Percentiles rank a stretch among this genome's conserved stretches.
phyloP scores from a whole-genome alignment of 1,140 invertebrate species.

The Caenorhabditis brenneri region DNA sequence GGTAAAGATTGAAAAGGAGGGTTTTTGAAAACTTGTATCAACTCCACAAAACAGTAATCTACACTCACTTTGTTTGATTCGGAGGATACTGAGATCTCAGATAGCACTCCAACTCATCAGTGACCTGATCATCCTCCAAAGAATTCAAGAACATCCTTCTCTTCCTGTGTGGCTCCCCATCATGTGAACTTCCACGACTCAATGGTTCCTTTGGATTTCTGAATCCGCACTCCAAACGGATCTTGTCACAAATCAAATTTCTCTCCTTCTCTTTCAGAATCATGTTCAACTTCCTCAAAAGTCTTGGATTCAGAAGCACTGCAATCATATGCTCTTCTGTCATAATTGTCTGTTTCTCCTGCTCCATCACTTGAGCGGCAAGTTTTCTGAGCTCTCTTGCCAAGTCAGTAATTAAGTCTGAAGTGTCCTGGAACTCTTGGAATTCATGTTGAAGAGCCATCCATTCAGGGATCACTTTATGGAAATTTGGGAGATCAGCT shows the following conservation, averaged over 20 bases:
- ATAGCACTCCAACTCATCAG: slow-evolving; percentile 56
- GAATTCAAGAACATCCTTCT: slow-evolving; percentile 54
- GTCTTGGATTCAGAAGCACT: slow-evolving; percentile 52
- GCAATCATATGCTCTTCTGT: slow-evolving; percentile 55
- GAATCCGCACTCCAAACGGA: slow-evolving; percentile 29
- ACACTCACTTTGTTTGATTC: slow-evolving; percentile 53
- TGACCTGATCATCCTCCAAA: slow-evolving; percentile 51
- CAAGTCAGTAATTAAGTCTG: not conserved
- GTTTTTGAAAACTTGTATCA: not conserved
- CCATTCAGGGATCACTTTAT: slow-evolving; percentile 54
- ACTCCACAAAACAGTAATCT: not conserved
- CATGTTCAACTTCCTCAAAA: slow-evolving; percentile 33
- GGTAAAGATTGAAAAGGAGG: too few species aligned
- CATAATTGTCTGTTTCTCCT: slow-evolving; percentile 44
- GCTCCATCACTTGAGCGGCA: slow-evolving; percentile 38
- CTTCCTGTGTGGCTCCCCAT: slow-evolving; percentile 55
- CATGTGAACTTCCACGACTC: slow-evolving; percentile 41
- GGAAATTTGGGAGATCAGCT: slow-evolving; percentile 50
- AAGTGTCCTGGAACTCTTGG: not conserved
- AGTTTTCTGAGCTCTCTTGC: slow-evolving; percentile 46
- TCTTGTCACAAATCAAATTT: slow-evolving; percentile 15
- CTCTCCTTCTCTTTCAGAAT: slow-evolving; percentile 51
- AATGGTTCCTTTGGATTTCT: slow-evolving; percentile 38
- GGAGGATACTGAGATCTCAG: slow-evolving; percentile 48
- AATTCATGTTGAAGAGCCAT: slow-evolving; percentile 53